A percentile compares a stretch with the other conserved stretches of the same genome.
These are phyloP conservation scores for Mesitornis unicolor DNA, from an alignment of 2,113 vertebrate species.

Conservation along the genomic window DNA sequence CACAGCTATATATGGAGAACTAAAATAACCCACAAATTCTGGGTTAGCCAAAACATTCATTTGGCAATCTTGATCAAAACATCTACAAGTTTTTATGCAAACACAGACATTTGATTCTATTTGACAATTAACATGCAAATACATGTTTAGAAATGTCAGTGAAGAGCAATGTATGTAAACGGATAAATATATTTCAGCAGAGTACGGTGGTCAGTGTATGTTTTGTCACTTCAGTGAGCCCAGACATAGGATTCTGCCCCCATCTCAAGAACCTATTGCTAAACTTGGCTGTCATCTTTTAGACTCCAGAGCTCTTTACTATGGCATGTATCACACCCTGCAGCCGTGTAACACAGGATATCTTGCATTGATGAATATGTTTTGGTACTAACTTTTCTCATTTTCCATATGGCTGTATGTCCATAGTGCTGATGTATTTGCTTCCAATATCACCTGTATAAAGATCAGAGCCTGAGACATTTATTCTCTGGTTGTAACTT, in stretches of 20 bases:
- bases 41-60: neutral
- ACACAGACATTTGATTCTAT: neutral
- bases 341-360: neutral
- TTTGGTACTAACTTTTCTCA: neutral
- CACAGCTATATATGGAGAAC: neutral
- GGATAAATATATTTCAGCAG: neutral
- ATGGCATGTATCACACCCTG: neutral
- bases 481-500: neutral
- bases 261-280: neutral
- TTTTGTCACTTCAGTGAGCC: neutral
- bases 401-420: neutral
- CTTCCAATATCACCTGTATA: neutral
- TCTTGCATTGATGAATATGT: neutral
- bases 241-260: neutral
- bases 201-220: neutral
- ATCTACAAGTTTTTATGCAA: neutral
- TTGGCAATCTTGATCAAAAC: neutral
- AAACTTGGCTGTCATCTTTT: neutral
- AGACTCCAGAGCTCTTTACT: neutral
- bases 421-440: neutral
- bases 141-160: neutral
- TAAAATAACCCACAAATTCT: neutral
- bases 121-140: neutral
- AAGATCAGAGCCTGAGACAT: neutral
- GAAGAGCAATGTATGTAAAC: neutral